phyloP scores from a whole-genome alignment of 2,797 vertebrate genomes.

The Australoheros facetus region DNA sequence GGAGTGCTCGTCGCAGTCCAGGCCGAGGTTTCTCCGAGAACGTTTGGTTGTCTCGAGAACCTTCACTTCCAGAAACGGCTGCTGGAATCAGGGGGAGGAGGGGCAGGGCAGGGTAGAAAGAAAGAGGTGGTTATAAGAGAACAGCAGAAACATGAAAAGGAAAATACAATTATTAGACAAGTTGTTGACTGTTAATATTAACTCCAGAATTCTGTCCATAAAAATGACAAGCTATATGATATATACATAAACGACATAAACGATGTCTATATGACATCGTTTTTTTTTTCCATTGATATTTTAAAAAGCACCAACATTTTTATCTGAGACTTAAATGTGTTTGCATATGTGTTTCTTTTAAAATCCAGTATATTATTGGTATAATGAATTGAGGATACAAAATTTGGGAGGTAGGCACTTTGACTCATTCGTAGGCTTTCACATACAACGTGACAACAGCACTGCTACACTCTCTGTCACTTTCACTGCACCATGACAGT shows the following conservation, averaged over 20 bases:
- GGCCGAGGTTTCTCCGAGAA: constrained; percentile 92
- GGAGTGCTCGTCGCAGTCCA: constrained; percentile 98
- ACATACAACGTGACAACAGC: not conserved
- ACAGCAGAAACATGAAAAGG: constrained; percentile 4
- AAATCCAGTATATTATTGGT: not conserved
- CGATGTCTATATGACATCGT: not conserved
- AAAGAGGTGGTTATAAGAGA: constrained; percentile 79
- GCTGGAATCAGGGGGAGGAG: constrained; percentile 83
- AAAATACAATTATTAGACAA: not conserved
- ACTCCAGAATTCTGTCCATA: not conserved
- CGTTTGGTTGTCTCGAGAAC: constrained; percentile 97
- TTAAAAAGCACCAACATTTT: not conserved
- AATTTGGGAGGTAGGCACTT: no score
- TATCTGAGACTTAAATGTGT: not conserved
- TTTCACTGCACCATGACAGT: not conserved
- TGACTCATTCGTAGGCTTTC: not conserved
- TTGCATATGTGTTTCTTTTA: not conserved
- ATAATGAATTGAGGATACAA: not conserved
- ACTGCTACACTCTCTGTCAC: not conserved
- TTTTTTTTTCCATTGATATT: not conserved
- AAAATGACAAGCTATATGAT: not conserved
- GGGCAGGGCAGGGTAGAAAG: constrained; percentile 25
- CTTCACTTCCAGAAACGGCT: constrained; percentile 98
- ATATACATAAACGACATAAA: no score
- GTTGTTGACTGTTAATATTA: not conserved